These are phyloP conservation scores for Babylonia areolata DNA, from an alignment of 1,140 invertebrate genomes.

Conservation along the genomic window DNA sequence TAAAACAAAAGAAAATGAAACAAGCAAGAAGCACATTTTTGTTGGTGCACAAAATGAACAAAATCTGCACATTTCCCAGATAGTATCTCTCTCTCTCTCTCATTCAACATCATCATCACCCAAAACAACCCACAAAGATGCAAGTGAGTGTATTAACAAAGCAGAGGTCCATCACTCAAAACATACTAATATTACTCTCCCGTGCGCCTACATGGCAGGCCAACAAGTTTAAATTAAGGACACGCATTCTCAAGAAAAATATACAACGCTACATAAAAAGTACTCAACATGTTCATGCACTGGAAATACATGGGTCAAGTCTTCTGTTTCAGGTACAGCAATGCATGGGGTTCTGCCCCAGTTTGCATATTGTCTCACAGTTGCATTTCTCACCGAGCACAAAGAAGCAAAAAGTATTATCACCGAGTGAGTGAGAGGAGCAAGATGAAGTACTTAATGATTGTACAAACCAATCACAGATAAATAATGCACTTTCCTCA, in stretches of 20 bases:
- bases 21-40: too few relatives aligned
- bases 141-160: not conserved
- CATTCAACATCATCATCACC: not conserved
- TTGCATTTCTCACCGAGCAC: not conserved
- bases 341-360: not conserved
- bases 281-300: not conserved
- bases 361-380: not conserved
- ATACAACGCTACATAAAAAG: not conserved
- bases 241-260: not conserved
- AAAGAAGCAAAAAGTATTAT: not conserved
- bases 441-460: not conserved
- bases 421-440: not conserved
- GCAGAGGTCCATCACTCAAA: not conserved
- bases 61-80: too few relatives aligned
- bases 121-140: not conserved
- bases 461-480: constrained; percentile 8
- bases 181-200: not conserved
- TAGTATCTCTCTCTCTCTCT: not conserved
- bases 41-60: too few relatives aligned
- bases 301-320: not conserved
- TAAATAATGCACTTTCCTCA: not conserved
- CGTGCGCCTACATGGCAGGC: not conserved
- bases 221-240: not conserved
- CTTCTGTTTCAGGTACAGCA: not conserved
- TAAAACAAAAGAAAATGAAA: too few relatives aligned